Percentiles rank a stretch among this genome's conserved stretches.
phyloP scores from a whole-genome alignment of 2,113 vertebrate species.

The Bubo bubo region DNA sequence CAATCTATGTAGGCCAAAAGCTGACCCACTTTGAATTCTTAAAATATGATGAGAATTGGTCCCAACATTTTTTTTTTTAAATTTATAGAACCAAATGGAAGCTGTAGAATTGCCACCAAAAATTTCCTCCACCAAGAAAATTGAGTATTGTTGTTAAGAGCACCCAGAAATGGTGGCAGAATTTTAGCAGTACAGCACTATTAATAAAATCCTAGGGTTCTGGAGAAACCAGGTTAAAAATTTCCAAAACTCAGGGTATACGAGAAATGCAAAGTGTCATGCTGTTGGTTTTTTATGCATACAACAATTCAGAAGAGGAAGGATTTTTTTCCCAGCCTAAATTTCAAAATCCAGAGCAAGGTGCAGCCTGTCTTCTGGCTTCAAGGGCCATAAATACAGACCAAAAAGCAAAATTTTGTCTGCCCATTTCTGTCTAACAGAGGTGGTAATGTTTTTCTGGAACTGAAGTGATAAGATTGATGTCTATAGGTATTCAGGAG shows the following conservation, averaged over 20 bases:
- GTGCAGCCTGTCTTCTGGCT: not conserved
- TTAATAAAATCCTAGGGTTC: not conserved
- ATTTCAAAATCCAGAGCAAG: not conserved
- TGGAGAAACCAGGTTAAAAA: not conserved
- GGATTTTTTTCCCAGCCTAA: not conserved
- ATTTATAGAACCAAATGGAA: not conserved
- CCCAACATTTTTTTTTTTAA: not conserved
- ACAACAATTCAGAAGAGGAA: not conserved
- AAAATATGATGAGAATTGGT: not conserved
- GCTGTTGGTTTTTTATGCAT: not conserved
- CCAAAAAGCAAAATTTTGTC: not conserved
- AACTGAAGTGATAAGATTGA: not conserved
- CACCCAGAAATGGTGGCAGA: not conserved
- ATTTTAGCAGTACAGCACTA: not conserved
- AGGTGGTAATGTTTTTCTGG: not conserved
- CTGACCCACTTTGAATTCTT: conserved; percentile 50
- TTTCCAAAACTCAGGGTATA: not conserved
- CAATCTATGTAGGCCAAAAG: conserved; percentile 37
- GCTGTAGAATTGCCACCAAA: not conserved
- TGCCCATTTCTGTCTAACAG: not conserved
- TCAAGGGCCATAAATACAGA: not conserved
- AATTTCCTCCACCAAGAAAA: not conserved
- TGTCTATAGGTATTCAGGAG: not conserved
- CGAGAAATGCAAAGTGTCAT: not conserved
- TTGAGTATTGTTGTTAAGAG: not conserved